Evolutionary conservation across 1,140 invertebrate genomes (phyloP), one percentile per base, ranked within the genome.

Genomic region (Amphibalanus amphitrite): DNA sequence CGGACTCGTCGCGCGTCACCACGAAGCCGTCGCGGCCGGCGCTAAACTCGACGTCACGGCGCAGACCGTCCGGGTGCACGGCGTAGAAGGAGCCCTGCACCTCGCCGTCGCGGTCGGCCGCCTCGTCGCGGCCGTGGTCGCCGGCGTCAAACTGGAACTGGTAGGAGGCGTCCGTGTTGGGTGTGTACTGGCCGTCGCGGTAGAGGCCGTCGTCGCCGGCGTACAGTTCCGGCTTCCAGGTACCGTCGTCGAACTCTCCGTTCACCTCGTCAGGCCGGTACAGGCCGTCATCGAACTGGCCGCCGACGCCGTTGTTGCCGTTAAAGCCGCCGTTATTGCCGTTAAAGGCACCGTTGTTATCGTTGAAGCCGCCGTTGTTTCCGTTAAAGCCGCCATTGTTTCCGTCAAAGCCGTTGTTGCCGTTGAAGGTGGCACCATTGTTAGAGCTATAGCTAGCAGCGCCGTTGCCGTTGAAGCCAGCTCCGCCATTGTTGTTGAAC

Each of bases 61-160:
- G 76, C 69, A 65, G 73, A 69, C 78, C 78, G 26, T 76, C 74
- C 28, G 76, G 71, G 70, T 79, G 79, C 28, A 76, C 76, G 74
- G 79, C 79, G 68, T 76, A 76, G 74, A 80, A 80, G 29, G 75
- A 75, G 28, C 79, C 79, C 23, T 75, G 71, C 0, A 80, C 78
- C 30, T 72, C 76, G 25, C 78, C 78, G 30, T 79, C 77, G 28
- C 74, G 26, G 29, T 74, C 76, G 69, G 69, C 67, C 15, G 59
- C 70, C 65, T 78, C 77, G 28, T 72, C 68, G 25, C 77, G 71
- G 29, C 70, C 40, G 69, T 76, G 76, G 65, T 75, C 76, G 30
- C 71, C 74, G 0, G 74, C 75, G 29, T 69, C 73, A 71, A 76
- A 78, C 15, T 71, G 64, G 71, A 78, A 78, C 69, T 73, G 75